Base-by-base conservation (phyloP, 2,888 invertebrate genomes). In the Pyralis farinalis region DNA sequence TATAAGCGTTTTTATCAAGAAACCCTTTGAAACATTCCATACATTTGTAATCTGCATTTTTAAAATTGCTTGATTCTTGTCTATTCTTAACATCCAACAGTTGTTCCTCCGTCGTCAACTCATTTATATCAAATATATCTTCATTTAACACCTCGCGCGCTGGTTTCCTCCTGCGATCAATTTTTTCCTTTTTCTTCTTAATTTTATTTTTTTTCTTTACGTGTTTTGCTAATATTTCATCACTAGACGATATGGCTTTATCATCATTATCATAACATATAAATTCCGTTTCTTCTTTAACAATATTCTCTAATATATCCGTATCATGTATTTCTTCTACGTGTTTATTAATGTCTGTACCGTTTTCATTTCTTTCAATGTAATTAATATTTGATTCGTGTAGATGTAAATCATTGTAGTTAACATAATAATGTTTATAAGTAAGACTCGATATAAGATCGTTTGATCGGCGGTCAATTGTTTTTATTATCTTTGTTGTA, bases 1-100 rank as follows among this genome's bases (percentile, higher is more conserved):
- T 27, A 27, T 20, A 33, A 1, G 36, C 27, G 0, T 33, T 33
- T 12, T 28, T 27, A 0, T 20, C 12, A 5, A 20, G 2, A 7
- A 29, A 41, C 7, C 36, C 36, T 21, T 41, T 41, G 21, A 7
- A 41, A 20, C 41, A 41, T 5, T 36, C 3, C n/a, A 28, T 11
- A n/a, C 41, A 41, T 27, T 41, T 37, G 20, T 16, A 37, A 1
- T 20, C 10, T 7, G 36, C 16, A 33, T 37, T 37, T 7, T 21
- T 37, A n/a, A 28, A 41, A 29, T 41, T 41, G 10, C 11, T 27
- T 1, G 32, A 33, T 7, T 32, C 16, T n/a, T 37, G 31, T 20
- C 41, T 36, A 7, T 35, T 36, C 6, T 32, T 7, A 7, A 41
- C 25, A 5, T 41, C 41, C 3, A 8, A 3, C 2, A 12, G 27